Percentiles rank a stretch among this genome's conserved stretches.
Conservation (phyloP, 37 sponge, comb jelly and placozoan genomes). For the Oopsacas minuta region DNA sequence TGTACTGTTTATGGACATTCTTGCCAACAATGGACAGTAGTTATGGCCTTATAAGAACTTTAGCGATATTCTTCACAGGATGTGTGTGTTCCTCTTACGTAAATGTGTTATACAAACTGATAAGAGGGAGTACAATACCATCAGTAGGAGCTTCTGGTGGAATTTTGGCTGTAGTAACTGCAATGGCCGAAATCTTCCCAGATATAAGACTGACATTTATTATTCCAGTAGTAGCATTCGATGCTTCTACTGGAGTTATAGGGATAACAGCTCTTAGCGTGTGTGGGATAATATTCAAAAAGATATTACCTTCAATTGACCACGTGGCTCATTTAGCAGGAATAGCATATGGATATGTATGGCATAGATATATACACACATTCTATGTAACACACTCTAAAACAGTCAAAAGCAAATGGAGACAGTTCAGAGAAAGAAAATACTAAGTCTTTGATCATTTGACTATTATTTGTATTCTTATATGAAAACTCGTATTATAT, state of each 20-base stretch:
- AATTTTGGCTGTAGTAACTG: neutral
- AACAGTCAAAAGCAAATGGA: neutral
- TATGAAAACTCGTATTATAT: too few species aligned
- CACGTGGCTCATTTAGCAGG: slow-evolving; percentile 1
- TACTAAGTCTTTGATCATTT: too few species aligned
- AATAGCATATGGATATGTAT: neutral
- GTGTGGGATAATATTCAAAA: neutral
- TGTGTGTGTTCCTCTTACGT: neutral
- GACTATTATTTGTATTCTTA: too few species aligned
- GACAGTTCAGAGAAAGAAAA: neutral
- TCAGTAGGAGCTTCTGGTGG: neutral
- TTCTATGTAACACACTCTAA: neutral
- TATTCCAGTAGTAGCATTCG: neutral
- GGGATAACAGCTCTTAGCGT: neutral
- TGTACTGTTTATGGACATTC: slow-evolving; percentile 14
- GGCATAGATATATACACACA: neutral
- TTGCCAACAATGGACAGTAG: neutral
- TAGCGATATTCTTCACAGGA: neutral
- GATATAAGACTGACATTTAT: neutral
- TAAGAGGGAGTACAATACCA: neutral
- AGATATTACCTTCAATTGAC: neutral
- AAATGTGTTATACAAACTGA: neutral
- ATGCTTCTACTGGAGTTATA: neutral
- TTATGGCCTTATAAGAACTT: neutral
- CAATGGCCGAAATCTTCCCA: neutral